phyloP scores from a whole-genome alignment of 2,113 vertebrate genomes.

The Chionis minor region DNA sequence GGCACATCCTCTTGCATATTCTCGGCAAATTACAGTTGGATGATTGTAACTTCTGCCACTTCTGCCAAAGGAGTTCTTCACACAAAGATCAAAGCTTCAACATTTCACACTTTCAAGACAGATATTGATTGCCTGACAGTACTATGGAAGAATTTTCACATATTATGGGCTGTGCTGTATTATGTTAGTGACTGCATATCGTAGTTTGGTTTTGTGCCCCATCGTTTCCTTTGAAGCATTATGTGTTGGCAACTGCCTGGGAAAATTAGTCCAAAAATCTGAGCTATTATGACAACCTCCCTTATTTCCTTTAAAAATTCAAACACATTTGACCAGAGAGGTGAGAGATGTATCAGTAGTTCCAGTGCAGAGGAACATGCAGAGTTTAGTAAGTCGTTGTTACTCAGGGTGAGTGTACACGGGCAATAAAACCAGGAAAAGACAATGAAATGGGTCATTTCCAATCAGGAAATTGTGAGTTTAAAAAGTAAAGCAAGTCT shows the following conservation, averaged over 20 bases:
- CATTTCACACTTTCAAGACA: constrained; percentile 18
- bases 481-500: constrained; percentile 20
- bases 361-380: neutral
- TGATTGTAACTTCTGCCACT: neutral
- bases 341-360: neutral
- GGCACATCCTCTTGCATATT: neutral
- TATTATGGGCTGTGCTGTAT: neutral
- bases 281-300: neutral
- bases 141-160: neutral
- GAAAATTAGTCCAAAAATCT: neutral
- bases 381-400: neutral
- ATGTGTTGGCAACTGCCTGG: neutral
- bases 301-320: neutral
- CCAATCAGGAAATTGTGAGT: constrained; percentile 16
- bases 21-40: neutral
- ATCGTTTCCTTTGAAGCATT: neutral
- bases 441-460: constrained; percentile 11
- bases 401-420: neutral
- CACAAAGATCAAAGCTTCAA: constrained; percentile 46
- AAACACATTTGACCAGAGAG: neutral
- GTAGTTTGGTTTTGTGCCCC: neutral
- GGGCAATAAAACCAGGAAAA: constrained; percentile 6
- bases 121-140: constrained; percentile 1
- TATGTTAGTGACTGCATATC: neutral
- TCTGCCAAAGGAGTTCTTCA: constrained; percentile 7